These are phyloP conservation scores for Herpailurus yagouaroundi DNA, from an alignment of 2,113 vertebrate species.

Conservation along the genomic window DNA sequence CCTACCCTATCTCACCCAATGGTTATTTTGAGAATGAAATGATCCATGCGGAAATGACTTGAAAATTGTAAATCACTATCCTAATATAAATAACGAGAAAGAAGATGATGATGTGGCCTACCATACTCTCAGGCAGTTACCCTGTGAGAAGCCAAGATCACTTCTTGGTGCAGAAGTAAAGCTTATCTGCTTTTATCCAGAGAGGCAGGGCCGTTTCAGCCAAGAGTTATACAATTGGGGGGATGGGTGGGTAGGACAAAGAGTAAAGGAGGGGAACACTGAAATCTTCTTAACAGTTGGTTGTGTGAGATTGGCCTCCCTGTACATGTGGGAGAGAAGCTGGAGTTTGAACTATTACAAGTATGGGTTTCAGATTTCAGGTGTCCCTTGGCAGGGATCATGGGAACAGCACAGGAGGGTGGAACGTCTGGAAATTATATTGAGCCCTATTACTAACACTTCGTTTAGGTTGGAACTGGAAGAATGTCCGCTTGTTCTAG, in stretches of 20 bases:
- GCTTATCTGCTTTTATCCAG: slow-evolving; percentile 19
- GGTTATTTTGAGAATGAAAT: not conserved
- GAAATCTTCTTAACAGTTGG: not conserved
- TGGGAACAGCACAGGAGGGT: not conserved
- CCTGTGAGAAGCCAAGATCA: not conserved
- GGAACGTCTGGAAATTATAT: not conserved
- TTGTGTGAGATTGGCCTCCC: not conserved
- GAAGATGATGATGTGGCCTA: not conserved
- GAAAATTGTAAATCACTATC: not conserved
- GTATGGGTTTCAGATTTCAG: not conserved
- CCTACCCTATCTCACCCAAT: not conserved
- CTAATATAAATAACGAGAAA: not conserved
- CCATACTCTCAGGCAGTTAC: not conserved
- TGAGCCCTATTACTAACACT: not conserved
- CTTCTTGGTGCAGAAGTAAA: not conserved
- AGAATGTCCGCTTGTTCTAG: slow-evolving; percentile 87
- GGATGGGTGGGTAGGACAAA: not conserved
- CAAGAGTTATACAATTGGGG: not conserved
- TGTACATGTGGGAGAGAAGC: not conserved
- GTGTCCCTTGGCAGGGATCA: not conserved
- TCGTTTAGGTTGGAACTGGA: slow-evolving; percentile 87
- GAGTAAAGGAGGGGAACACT: not conserved
- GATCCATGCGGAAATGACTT: not conserved
- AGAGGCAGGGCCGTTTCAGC: not conserved
- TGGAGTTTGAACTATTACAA: not conserved